Evolutionary conservation across 1,140 invertebrate genomes (phyloP).

Genomic region (Brachionus sp.): DNA sequence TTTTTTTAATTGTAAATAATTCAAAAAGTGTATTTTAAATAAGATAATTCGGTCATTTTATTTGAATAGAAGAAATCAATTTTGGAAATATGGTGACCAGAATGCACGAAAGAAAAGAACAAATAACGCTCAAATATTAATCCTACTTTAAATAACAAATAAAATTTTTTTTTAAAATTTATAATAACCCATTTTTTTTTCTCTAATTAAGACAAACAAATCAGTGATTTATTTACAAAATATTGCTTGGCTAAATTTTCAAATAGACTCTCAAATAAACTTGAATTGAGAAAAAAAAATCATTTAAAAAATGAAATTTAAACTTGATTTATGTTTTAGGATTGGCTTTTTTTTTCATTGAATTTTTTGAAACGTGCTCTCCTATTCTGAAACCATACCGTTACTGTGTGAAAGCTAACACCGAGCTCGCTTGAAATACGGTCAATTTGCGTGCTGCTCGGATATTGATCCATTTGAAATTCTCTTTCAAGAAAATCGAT

Average conservation of each 20-base stretch:
- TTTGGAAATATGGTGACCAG: background rate
- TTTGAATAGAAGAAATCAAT: background rate
- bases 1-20: background rate
- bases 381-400: constrained; percentile 13
- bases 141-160: background rate
- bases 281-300: background rate
- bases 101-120: background rate
- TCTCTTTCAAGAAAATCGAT: background rate
- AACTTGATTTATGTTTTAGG: background rate
- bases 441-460: background rate
- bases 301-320: background rate
- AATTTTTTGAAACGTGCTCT: constrained; percentile 22
- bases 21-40: background rate
- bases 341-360: background rate
- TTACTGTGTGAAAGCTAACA: background rate
- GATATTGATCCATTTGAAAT: background rate
- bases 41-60: background rate
- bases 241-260: background rate
- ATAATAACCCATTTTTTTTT: background rate
- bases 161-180: background rate
- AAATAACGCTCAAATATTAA: background rate
- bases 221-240: background rate
- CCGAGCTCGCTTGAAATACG: background rate
- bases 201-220: background rate
- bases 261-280: too few relatives aligned